A percentile compares a stretch with the other conserved stretches of the same genome.
phyloP scores from a whole-genome alignment of 2,888 invertebrate species.

The Sipha maydis region DNA sequence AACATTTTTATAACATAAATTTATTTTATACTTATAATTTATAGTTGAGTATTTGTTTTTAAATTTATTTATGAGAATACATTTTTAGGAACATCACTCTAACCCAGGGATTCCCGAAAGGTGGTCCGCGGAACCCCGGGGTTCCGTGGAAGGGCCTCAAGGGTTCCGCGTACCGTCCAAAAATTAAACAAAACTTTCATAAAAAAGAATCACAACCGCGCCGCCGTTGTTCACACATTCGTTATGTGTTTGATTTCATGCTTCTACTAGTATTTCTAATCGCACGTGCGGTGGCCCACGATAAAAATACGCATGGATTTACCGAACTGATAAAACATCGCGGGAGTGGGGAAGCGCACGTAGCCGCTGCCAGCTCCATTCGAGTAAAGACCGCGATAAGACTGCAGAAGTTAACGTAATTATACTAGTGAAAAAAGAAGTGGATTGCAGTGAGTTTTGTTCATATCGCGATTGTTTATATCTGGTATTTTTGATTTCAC shows the following conservation, averaged over 20 bases:
- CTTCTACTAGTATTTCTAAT: conserved; percentile 4
- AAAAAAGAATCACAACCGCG: background rate
- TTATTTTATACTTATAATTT: background rate
- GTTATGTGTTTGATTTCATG: background rate
- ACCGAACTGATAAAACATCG: background rate
- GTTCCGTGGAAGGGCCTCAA: background rate
- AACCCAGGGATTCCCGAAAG: too few relatives aligned
- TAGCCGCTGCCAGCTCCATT: background rate
- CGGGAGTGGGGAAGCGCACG: background rate
- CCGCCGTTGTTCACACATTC: background rate
- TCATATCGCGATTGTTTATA: too few relatives aligned
- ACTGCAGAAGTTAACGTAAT: background rate
- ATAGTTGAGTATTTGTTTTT: conserved; percentile 5
- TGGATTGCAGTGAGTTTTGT: background rate
- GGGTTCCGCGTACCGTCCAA: background rate
- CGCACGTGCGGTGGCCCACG: background rate
- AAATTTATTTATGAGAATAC: background rate
- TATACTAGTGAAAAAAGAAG: background rate
- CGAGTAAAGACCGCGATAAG: conserved; percentile 12
- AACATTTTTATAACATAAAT: too few relatives aligned
- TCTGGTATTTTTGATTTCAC: conserved; percentile 19
- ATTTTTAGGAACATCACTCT: conserved; percentile 15
- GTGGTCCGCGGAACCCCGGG: background rate
- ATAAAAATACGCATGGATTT: background rate
- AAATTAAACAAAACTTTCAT: conserved; percentile 3